Percentiles rank a stretch among this genome's conserved stretches.
These are phyloP conservation scores for Nibea coibor DNA, from an alignment of 2,113 vertebrate species.

Conservation along the genomic window DNA sequence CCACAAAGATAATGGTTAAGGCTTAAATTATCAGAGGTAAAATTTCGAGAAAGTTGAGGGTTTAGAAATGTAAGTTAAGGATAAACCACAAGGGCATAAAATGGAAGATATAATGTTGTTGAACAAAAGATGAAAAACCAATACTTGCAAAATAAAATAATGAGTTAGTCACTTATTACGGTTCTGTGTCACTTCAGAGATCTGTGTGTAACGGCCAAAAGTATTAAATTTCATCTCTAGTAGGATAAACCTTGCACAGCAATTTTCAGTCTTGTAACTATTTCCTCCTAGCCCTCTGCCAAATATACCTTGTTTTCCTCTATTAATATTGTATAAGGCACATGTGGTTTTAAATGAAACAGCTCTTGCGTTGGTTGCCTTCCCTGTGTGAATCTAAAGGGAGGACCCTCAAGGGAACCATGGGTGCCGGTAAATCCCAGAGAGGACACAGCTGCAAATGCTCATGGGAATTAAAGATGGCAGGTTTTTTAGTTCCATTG, in stretches of 20 bases:
- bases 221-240: background rate
- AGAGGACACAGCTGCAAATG: conserved; percentile 31
- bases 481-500: background rate
- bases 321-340: background rate
- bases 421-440: conserved; percentile 4
- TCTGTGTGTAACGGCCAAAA: background rate
- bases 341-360: conserved; percentile 5
- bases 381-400: conserved; percentile 3
- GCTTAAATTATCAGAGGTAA: background rate
- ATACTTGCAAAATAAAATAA: background rate
- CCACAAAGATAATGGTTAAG: background rate
- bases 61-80: background rate
- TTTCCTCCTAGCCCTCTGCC: background rate
- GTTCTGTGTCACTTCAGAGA: background rate
- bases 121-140: background rate
- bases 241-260: background rate
- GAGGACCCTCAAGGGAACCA: conserved; percentile 6
- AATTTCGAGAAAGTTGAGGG: background rate
- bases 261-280: background rate
- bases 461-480: conserved; percentile 38
- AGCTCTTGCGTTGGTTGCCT: background rate
- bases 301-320: background rate
- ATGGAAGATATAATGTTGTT: background rate
- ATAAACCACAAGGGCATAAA: background rate
- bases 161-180: background rate